Conservation (phyloP, 2,888 invertebrate genomes). For the Plemyria rubiginata region DNA sequence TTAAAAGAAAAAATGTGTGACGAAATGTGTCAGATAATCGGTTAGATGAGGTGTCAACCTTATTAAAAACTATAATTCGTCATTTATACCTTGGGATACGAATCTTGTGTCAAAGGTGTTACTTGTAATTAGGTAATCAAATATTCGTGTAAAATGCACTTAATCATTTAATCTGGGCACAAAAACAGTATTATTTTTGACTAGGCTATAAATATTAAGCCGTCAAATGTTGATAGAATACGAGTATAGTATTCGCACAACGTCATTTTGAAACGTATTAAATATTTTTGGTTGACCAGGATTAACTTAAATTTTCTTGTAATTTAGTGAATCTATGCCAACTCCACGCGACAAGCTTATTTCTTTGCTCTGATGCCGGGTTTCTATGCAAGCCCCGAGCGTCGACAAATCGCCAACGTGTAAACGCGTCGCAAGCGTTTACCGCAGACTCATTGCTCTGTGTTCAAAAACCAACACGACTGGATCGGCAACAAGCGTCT, state of each 20-base stretch:
- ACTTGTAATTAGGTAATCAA: conserved; percentile 1
- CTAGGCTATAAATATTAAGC: not conserved
- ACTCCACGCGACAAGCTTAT: too few relatives aligned
- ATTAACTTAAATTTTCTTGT: too few relatives aligned
- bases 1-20: not conserved
- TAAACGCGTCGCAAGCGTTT: too few relatives aligned
- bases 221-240: not conserved
- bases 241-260: not conserved
- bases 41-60: conserved; percentile 12
- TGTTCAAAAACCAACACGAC: too few relatives aligned
- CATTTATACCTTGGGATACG: conserved; percentile 2
- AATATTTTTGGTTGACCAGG: too few relatives aligned
- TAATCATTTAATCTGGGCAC: conserved; percentile 13
- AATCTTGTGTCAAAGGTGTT: conserved; percentile 19
- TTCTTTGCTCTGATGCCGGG: too few relatives aligned
- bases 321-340: too few relatives aligned
- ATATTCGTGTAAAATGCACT: conserved; percentile 11
- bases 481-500: too few relatives aligned
- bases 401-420: too few relatives aligned
- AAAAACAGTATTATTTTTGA: conserved; percentile 22
- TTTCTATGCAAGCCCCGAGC: too few relatives aligned
- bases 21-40: not conserved
- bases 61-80: conserved; percentile 1
- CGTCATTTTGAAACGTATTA: not conserved
- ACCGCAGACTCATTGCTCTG: too few relatives aligned